Base-by-base conservation (phyloP, 2,888 invertebrate species). In the Pedicia rivosa region DNA sequence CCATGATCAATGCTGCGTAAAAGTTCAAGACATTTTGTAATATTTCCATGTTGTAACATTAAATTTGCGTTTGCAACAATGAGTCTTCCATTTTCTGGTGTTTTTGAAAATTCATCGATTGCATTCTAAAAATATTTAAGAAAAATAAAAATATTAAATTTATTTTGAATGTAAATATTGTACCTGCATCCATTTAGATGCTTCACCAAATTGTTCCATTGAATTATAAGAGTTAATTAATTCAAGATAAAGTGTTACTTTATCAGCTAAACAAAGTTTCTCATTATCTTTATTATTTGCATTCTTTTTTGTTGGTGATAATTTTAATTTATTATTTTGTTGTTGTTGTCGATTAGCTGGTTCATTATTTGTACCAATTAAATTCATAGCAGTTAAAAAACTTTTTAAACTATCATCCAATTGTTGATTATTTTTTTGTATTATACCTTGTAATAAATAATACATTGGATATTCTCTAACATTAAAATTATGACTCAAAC, bases 391-490 rank as follows among this genome's bases (percentile, higher is more conserved):
- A 5, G 72, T 72, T 35, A 74, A 68, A 42, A 88, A 73, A 43
- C 81, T 80, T 40, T 77, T 72, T 30, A 86, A 67, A 0, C 82
- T 75, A 36, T 79, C 79, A 25, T 74, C 70, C 4, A 72, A 60
- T 47, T 82, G 73, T 13, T 75, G 74, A 37, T 72, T 70, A 47
- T 76, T 71, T 53, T 83, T 88, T 44, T 83, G 72, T 34, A 94
- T 77, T 17, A 84, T 67, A 1, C 91, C 92, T 45, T 76, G 73
- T 2, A 92, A 71, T 42, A 91, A 70, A 61, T 92, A 87, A 54
- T 88, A 97, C 54, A 90, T 66, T 0, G 92, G 86, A 58, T 84
- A 81, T 41, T 94, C 91, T 44, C 92, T 66, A 1, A 95, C 79
- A 60, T 84, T 79, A 54, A 97, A 94, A 58, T 94, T 87, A 52